These are phyloP conservation scores for Cuniculus paca DNA, from an alignment of 2,797 vertebrate genomes.

Conservation along the genomic window DNA sequence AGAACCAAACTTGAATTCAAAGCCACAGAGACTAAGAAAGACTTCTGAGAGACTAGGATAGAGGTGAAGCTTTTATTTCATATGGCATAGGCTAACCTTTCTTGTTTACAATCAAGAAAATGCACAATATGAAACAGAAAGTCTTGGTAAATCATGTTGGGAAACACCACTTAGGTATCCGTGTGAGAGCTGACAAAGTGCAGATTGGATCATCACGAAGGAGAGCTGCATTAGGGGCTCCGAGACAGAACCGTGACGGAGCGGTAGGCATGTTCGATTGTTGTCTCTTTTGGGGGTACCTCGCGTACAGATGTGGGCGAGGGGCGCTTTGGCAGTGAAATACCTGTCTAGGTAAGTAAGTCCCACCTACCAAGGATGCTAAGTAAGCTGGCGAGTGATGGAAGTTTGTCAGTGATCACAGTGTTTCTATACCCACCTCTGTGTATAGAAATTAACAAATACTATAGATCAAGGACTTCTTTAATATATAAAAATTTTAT, in stretches of 20 bases:
- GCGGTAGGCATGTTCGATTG: not conserved
- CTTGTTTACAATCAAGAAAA: constrained; percentile 21
- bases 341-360: not conserved
- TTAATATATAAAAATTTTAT: not conserved
- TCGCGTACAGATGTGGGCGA: not conserved
- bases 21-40: constrained; percentile 14
- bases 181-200: not conserved
- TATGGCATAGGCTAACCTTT: not conserved
- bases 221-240: not conserved
- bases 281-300: not conserved
- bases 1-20: constrained; percentile 23
- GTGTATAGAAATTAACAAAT: not conserved
- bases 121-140: not conserved
- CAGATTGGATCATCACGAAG: not conserved
- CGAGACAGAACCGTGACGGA: not conserved
- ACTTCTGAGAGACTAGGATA: constrained; percentile 27
- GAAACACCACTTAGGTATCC: not conserved
- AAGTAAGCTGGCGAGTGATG: not conserved
- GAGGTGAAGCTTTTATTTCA: constrained; percentile 11
- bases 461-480: not conserved
- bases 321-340: not conserved
- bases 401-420: not conserved
- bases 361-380: not conserved
- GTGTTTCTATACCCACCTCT: not conserved
- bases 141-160: not conserved